phyloP scores from a whole-genome alignment of 2,113 vertebrate species.

The Coturnix japonica region DNA sequence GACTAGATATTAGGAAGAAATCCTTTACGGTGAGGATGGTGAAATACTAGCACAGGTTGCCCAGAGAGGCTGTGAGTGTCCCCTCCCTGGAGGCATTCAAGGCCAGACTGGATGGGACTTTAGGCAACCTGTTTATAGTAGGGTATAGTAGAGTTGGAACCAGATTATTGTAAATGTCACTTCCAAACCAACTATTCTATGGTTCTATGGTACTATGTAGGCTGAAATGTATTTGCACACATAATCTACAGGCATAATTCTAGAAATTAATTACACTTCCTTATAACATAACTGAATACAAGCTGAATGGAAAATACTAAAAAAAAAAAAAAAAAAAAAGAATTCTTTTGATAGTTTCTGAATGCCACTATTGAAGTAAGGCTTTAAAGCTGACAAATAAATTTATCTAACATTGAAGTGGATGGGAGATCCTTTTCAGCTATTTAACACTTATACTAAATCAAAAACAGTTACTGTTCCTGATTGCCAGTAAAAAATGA shows the following conservation, averaged over 20 bases:
- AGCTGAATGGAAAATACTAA: not conserved
- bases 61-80: too few relatives aligned
- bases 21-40: too few relatives aligned
- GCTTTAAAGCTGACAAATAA: not conserved
- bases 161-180: too few relatives aligned
- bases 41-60: too few relatives aligned
- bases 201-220: not conserved
- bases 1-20: too few relatives aligned
- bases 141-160: too few relatives aligned
- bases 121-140: too few relatives aligned
- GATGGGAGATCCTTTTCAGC: not conserved
- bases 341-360: not conserved
- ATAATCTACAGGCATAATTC: not conserved
- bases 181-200: too few relatives aligned
- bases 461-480: not conserved
- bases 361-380: not conserved
- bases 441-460: not conserved
- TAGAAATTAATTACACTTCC: not conserved
- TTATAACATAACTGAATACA: not conserved
- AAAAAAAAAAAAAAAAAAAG: not conserved
- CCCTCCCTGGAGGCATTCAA: too few relatives aligned
- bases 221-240: not conserved
- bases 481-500: not conserved
- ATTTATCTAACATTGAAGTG: not conserved
- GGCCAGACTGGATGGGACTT: too few relatives aligned